A percentile compares a stretch with the other conserved stretches of the same genome.
These are phyloP conservation scores for Acanthopagrus latus DNA, from an alignment of 2,797 vertebrate species.

Conservation along the genomic window DNA sequence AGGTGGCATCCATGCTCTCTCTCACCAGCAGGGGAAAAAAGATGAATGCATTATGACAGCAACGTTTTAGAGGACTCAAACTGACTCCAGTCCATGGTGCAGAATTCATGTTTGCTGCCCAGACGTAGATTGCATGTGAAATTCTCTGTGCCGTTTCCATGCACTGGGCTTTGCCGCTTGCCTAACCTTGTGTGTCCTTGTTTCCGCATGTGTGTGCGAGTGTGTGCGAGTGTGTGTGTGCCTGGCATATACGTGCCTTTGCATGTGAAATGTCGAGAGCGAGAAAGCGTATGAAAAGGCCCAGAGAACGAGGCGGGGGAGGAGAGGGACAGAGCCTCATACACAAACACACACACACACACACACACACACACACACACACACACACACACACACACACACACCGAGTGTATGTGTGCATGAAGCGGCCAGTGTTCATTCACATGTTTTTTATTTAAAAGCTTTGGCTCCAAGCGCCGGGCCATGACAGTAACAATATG, in stretches of 20 bases:
- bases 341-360: conserved; percentile 58
- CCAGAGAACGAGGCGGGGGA: conserved; percentile 32
- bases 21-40: conserved; percentile 44
- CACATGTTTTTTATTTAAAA: conserved; percentile 82
- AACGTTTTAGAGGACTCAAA: conserved; percentile 77
- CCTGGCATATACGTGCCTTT: conserved; percentile 71
- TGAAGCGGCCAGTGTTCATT: conserved; percentile 74
- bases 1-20: conserved; percentile 80
- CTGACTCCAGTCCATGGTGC: conserved; percentile 66
- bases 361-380: conserved; percentile 39
- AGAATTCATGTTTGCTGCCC: conserved; percentile 69
- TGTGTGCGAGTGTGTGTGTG: conserved; percentile 24
- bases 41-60: conserved; percentile 81
- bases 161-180: conserved; percentile 29
- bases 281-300: conserved; percentile 68
- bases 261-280: conserved; percentile 77
- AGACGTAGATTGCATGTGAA: conserved; percentile 61
- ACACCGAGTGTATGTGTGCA: conserved; percentile 52
- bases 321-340: conserved; percentile 56
- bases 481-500: conserved; percentile 80
- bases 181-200: conserved; percentile 78
- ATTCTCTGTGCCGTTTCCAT: conserved; percentile 24
- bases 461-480: conserved; percentile 75
- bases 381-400: background rate
- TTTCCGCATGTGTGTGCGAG: conserved; percentile 52